A percentile compares a stretch with the other conserved stretches of the same genome.
Evolutionary conservation across 2,888 invertebrate species (phyloP).

Genomic region (Embidobia sp.): DNA sequence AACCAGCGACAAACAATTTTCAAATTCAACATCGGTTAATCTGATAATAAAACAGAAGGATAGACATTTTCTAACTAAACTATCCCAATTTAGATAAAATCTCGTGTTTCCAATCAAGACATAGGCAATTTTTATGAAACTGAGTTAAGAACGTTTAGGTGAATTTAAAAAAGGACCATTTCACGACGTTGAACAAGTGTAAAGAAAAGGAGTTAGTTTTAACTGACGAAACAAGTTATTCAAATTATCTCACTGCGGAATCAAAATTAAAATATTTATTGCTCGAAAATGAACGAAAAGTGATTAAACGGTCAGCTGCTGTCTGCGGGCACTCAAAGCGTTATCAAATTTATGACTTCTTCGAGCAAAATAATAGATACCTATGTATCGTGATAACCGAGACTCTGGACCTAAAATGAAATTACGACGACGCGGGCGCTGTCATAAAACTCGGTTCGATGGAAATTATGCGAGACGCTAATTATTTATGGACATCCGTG

Average conservation of each 20-base stretch:
- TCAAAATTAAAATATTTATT: background rate
- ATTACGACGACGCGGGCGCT: constrained; percentile 12
- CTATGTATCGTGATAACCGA: constrained; percentile 11
- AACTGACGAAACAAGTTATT: too few species aligned
- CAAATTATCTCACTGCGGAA: background rate
- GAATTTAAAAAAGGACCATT: too few species aligned
- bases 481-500: constrained; percentile 17
- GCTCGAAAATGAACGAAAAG: background rate
- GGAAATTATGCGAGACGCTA: constrained; percentile 16
- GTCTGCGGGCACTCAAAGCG: background rate
- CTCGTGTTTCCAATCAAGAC: too few species aligned
- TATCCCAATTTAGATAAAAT: too few species aligned
- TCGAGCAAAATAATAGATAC: constrained; percentile 27
- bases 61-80: too few species aligned
- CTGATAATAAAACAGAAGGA: too few species aligned
- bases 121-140: too few species aligned
- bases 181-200: too few species aligned
- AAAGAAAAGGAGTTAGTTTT: too few species aligned
- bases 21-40: too few species aligned
- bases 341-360: constrained; percentile 40
- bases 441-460: constrained; percentile 23
- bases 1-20: too few species aligned
- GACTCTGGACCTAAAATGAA: constrained; percentile 17
- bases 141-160: too few species aligned
- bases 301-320: constrained; percentile 24